Conservation (phyloP, 2,113 vertebrate species). For the Plestiodon gilberti region DNA sequence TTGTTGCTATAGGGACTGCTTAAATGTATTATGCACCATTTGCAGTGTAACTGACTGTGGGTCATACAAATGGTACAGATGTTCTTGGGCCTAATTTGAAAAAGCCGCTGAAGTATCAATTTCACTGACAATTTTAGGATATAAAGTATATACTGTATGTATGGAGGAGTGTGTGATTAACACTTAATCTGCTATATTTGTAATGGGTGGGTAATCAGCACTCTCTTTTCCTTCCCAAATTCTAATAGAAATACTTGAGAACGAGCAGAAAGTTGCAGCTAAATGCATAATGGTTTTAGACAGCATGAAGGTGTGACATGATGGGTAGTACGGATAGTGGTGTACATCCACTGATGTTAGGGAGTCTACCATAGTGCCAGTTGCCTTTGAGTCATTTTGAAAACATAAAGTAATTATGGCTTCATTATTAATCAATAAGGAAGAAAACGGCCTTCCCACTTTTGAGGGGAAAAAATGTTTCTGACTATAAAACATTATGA, state of each 20-base stretch:
- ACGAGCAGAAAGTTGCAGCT: not conserved
- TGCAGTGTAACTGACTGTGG: constrained; percentile 42
- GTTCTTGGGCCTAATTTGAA: constrained; percentile 55
- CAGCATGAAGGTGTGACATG: not conserved
- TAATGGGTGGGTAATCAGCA: constrained; percentile 38
- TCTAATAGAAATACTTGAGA: constrained; percentile 42
- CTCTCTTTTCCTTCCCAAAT: constrained; percentile 7
- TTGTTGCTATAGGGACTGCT: constrained; percentile 56
- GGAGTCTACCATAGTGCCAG: not conserved
- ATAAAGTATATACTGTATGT: constrained; percentile 37
- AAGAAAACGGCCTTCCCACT: not conserved
- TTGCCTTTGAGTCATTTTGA: not conserved
- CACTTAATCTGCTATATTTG: constrained; percentile 16
- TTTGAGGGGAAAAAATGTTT: not conserved
- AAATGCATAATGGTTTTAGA: not conserved
- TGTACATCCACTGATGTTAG: not conserved
- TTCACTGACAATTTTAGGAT: constrained; percentile 45
- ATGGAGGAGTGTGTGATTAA: constrained; percentile 32
- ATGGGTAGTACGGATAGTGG: not conserved
- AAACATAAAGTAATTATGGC: not conserved
- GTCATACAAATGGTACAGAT: constrained; percentile 56
- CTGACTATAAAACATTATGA: not conserved
- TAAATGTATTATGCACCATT: constrained; percentile 37
- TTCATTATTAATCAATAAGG: not conserved
- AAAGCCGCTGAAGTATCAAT: constrained; percentile 55